Base-by-base conservation (phyloP, 2,113 vertebrate genomes). In the Speoplatyrhinus poulsoni region DNA sequence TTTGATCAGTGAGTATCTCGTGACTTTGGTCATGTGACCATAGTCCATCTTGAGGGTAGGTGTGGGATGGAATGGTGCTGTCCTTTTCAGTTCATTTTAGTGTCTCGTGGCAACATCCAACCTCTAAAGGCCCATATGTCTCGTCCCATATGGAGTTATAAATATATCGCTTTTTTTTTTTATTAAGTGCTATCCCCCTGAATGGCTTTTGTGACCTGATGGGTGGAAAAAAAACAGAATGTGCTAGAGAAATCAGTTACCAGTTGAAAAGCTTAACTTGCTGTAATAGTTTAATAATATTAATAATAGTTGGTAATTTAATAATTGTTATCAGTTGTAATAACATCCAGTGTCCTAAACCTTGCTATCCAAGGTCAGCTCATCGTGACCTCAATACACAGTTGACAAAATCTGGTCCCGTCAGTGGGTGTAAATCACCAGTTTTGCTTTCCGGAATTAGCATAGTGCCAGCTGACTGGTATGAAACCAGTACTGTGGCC, bases 1-100 rank as follows among this genome's bases (percentile, higher is more conserved):
- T 16, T 92, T 99, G 85, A 97, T 99, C 90, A 98, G 98, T 99
- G 92, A 98, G 97, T 98, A 73, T 82, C 69, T 19, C 48, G 47
- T 58, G 26, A 46, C 67, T 67, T 66, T 65, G 63, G 60, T 73
- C 77, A 62, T 58, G 49, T 49, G 54, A 55, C 62, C 60, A 11
- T 15, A 61, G 41, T 46, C 13, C 9, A 6, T 41, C 13, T 11
- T 17, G 48, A 46, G 65, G 19, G 15, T n/a, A 47, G 48, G 19
- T 65, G 55, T 26, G 48, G 49, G 41, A n/a, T 12, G 53, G 55
- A 53, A 55, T 48, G 52, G 50, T 47, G 57, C 13, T 54, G 46
- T 62, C 65, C 46, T 62, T 33, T 36, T 50, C 26, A 74, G 59
- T 50, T 71, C 16, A 58, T 56, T 50, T 13, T 46, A 47, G 12